Evolutionary conservation across 2,113 vertebrate species (phyloP), one percentile per base, ranked within the genome.

Genomic region (Pristiophorus japonicus): DNA sequence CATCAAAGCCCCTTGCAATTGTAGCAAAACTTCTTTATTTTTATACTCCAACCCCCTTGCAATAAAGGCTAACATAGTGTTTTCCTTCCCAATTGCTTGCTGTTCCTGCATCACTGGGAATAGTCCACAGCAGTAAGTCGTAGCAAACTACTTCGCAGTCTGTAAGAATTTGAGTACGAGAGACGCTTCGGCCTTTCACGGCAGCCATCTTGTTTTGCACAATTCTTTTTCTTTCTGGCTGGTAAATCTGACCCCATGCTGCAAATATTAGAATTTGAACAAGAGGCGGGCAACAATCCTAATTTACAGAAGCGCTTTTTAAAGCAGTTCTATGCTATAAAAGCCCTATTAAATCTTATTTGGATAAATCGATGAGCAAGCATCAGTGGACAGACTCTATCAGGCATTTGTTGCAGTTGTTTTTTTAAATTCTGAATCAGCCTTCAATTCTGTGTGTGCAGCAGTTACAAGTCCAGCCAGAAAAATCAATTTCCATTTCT

Each of bases 401-500:
- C 87, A 90, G 51, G 24, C 59, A 59, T 85, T 47, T 90, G 87
- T 51, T n/a, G 87, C 51, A 62, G 65, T 34, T 81, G 38, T 62
- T 20, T 91, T 92, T 92, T 59, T 59, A n/a, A n/a, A n/a, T 7
- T 92, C n/a, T 63, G 59, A 92, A 65, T 47, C 22, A 47, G 92
- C 63, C 65, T 45, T 67, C 65, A 94, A 47, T 94, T 67, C 92
- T 34, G 38, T 94, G 66, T 94, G 66, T 94, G 93, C 88, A 92
- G 88, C 88, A 92, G 88, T 92, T 65, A 65, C 34, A 63, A 62
- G 88, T 65, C 59, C n/a, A 92, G 59, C 59, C 18, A 22, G 78
- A 42, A 78, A 92, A 92, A 92, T 92, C 88, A 92, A 92, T 92
- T 92, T 65, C 59, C 59, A 92, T 92, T 92, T 92, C 88, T 63